These are phyloP conservation scores for Alloscopus bannaensis DNA, from an alignment of 2,888 invertebrate species.

Conservation along the genomic window DNA sequence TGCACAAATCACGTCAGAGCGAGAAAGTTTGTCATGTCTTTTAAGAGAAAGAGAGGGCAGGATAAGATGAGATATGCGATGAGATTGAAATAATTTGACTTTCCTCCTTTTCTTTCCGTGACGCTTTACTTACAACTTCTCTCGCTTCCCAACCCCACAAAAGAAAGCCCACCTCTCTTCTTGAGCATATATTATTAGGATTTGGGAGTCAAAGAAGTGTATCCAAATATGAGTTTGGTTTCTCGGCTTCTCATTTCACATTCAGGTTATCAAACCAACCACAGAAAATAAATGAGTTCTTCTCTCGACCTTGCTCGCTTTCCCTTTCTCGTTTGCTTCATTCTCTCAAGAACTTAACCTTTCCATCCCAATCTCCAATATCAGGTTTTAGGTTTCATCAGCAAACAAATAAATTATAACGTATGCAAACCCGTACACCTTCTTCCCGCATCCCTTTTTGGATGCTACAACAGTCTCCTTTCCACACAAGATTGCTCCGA, in stretches of 20 bases:
- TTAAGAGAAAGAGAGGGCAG: conserved; percentile 15
- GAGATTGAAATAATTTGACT: conserved; percentile 59
- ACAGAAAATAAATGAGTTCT: conserved; percentile 57
- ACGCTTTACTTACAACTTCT: too few relatives aligned
- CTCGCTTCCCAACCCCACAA: too few relatives aligned
- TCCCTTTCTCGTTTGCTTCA: conserved; percentile 13
- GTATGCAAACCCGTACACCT: conserved; percentile 51
- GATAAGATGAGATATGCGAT: conserved; percentile 54
- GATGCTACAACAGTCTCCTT: too few relatives aligned
- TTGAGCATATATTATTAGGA: too few relatives aligned
- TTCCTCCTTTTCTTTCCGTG: conserved; percentile 9
- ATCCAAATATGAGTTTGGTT: conserved; percentile 38
- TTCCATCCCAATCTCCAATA: conserved; percentile 53
- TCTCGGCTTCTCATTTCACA: conserved; percentile 54
- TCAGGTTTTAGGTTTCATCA: conserved; percentile 41
- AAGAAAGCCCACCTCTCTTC: too few relatives aligned
- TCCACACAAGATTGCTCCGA: too few relatives aligned
- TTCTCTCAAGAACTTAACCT: conserved; percentile 42
- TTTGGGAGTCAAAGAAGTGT: too few relatives aligned
- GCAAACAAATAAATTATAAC: conserved; percentile 54
- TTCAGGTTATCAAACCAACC: conserved; percentile 55
- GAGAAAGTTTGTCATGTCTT: conserved; percentile 1
- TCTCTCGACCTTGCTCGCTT: conserved; percentile 18
- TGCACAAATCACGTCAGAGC: conserved; percentile 9
- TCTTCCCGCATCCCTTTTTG: not conserved